Evolutionary conservation across 2,113 vertebrate genomes (phyloP), one percentile per base, ranked within the genome.

Genomic region (Cynoglossus semilaevis): DNA sequence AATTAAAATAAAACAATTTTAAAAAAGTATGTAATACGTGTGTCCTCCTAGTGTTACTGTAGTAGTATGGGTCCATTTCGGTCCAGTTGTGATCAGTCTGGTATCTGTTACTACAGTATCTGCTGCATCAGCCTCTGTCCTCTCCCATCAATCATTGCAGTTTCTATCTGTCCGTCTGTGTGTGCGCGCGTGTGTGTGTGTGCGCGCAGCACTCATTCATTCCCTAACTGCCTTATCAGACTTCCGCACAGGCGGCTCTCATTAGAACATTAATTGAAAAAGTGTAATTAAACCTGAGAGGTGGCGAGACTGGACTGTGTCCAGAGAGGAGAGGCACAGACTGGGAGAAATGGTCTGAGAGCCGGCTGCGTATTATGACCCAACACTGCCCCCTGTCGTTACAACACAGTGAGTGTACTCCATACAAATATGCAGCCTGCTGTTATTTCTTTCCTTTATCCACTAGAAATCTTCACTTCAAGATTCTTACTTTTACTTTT

Each of bases 241-340:
- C 80, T 88, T 86, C 82, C 74, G 74, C 90, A 90, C 89, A 87
- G 89, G 85, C 85, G 87, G 84, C 86, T 88, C 85, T 90, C 88
- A 88, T 90, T 88, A 88, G 82, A 87, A 81, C 89, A 89, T 91
- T 92, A 91, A 92, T 91, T 91, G 90, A 91, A 92, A 91, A 91
- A 87, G 83, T 91, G 90, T 91, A 91, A 92, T 91, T 91, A 91
- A 92, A 91, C 88, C 85, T 83, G 82, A 77, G 85, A 83, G 78
- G 85, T 87, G 84, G 78, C 68, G 79, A 77, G 77, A 84, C 88
- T 89, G 90, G 89, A 91, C 86, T 70, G 52, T 79, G 88, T 87
- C 89, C 89, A 89, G 69, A 55, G 34, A 58, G 22, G 49, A 63
- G 44, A 41, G 17, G 38, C 14, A 55, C 22, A 80, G 74, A 48